Base-by-base conservation (phyloP, 1,140 invertebrate species). In the Piezodorus guildinii region DNA sequence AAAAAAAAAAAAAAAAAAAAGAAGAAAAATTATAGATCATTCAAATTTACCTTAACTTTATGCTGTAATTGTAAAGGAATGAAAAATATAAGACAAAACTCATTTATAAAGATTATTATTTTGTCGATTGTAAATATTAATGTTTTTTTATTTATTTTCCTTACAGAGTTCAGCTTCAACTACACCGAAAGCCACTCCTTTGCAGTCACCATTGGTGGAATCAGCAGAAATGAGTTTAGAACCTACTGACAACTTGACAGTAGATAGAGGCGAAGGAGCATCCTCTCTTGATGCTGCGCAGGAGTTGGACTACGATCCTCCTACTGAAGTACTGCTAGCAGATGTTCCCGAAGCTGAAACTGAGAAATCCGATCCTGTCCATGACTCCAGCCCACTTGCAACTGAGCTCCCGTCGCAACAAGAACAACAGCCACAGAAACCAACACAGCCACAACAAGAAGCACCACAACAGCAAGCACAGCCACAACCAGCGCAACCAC, bases 161-260 rank as follows among this genome's bases (percentile, higher is more conserved):
- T 39, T 62, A 61, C 49, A 72, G 71, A 70, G 66, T 62, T 72
- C 71, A 19, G 66, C 68, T 43, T 45, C 63, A 23, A 58, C 65
- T 49, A 62, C 65, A 1, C 60, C 65, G 6, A 62, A 58, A 52
- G 25, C 77, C 21, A 81, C 79, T 39, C 81, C 81, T 3, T 66
- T 80, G 51, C 79, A 80, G 62, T 81, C 80, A 66, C 81, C 81
- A 0, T 75, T 75, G 4, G 72, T 74, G 25, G 80, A 82, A 67
- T 72, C 74, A 12, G 44, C 23, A 0, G 61, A 52, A 21, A 30
- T 44, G 15, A 25, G 23, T 52, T 25, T 21, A 63, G 17, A 14
- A 12, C 21, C 19, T n/a, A 49, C 72, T 72, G 12, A 70, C 74
- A 34, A 39, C 67, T 23, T 56, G 21, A 45, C 63, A 17, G 27